Base-by-base conservation (phyloP, 2,797 vertebrate genomes). In the Xiphorhynchus erythropygius region DNA sequence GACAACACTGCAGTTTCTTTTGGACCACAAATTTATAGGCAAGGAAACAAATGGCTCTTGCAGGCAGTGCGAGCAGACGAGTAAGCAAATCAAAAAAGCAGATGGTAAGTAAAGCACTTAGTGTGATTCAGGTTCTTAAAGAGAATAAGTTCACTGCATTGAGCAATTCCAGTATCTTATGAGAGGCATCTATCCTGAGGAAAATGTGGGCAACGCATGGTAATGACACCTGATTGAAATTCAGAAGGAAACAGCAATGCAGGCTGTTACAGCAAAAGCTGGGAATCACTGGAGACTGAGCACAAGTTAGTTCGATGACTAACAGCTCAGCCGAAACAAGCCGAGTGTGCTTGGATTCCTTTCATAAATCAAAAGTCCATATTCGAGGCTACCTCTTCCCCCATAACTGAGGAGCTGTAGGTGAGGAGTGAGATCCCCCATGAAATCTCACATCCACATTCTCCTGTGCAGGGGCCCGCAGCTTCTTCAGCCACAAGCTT, bases 21-120 rank as follows among this genome's bases (percentile, higher is more conserved):
- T 95, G 87, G 77, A 67, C 80, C 74, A 25, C 22, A 19, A 74
- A 91, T 95, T 89, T 95, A 96, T 70, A 91, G 82, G 86, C 84
- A 76, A 35, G 89, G 84, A 94, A 94, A 94, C 49, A 87, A 97
- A 96, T 79, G 84, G 57, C 44, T 95, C 74, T 76, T 94, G 78
- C 90, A 94, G 96, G 60, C 80, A 62, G 42, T 28, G 24, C 0
- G 7, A 94, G 52, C 76, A 91, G 75, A 89, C 85, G 50, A 79
- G 93, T 83, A 96, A 89, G 87, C 92, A 95, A 90, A 94, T 95
- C 55, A 96, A 91, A 96, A 91, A 94, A 91, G 65, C 94, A 94
- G 94, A 90, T 76, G 84, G 84, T 91, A 86, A 92, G 79, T 87
- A 80, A 87, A 93, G 30, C 63, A 75, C 73, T 93, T 86, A 93